phyloP scores from a whole-genome alignment of 2,888 invertebrate genomes.

The Parthenolecanium corni region DNA sequence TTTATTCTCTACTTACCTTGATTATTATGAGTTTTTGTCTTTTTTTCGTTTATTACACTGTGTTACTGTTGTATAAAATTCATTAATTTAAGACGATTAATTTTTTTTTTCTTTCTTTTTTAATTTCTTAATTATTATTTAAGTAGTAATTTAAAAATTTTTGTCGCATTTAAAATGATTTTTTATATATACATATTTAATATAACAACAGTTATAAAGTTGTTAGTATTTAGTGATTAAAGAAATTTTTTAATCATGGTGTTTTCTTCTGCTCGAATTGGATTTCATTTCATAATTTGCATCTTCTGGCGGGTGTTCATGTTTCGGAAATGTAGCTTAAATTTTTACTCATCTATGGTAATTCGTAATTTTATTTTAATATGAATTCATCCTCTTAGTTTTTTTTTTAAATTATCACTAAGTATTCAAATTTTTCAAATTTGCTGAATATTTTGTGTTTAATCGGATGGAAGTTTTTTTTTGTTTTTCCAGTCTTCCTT shows the following conservation, averaged over 20 bases:
- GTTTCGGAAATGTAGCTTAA: too few species aligned
- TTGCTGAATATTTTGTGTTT: too few species aligned
- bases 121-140: conserved; percentile 18
- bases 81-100: conserved; percentile 23
- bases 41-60: conserved; percentile 24
- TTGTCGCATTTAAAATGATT: conserved; percentile 27
- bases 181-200: conserved; percentile 13
- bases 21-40: neutral
- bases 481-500: too few species aligned
- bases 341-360: too few species aligned
- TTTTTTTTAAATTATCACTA: too few species aligned
- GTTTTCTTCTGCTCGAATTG: too few species aligned
- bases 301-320: too few species aligned
- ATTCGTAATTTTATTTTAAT: too few species aligned
- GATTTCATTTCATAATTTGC: neutral
- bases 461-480: too few species aligned
- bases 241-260: conserved; percentile 9
- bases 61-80: conserved; percentile 27
- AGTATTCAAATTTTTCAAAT: too few species aligned
- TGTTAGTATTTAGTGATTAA: conserved; percentile 28
- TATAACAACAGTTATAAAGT: conserved; percentile 27
- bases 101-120: conserved; percentile 20
- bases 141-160: conserved; percentile 19
- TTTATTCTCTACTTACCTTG: too few species aligned
- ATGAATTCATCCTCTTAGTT: too few species aligned